Base-by-base conservation (phyloP, 2,888 invertebrate genomes). In the Tortrix viridana region DNA sequence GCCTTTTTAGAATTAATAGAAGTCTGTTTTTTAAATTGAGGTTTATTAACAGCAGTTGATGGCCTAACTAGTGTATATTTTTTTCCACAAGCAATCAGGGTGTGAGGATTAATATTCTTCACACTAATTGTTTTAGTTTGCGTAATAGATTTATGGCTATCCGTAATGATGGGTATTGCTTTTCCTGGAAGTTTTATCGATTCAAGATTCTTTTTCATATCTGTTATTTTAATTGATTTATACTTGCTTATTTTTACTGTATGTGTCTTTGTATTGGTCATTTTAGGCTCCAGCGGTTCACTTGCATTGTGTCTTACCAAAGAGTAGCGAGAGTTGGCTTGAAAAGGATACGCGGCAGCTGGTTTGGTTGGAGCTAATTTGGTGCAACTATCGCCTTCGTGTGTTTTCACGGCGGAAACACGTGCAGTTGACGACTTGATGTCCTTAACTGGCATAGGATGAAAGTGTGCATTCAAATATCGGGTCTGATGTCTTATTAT, bases 161-260 rank as follows among this genome's bases (percentile, higher is more conserved):
- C 50, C 14, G 55, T 44, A 26, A 41, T 56, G 18, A 44, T 20
- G 23, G 49, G 37, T 37, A n/a, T 37, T 19, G 50, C 5, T 60
- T 57, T 66, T 60, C 37, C 46, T 23, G 26, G 20, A 37, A 52
- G 32, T 65, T 73, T 75, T 50, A 65, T 60, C 63, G 53, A 65
- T 52, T 74, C 71, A 58, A 82, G 66, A 57, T 69, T 80, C 18
- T 72, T 79, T 69, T 81, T 85, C 1, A 85, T 70, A 67, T 81
- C 77, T 64, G 74, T 81, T n/a, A 86, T 61, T 56, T 80, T 77
- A 43, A 89, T 76, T 14, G 80, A 81, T 79, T 91, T 91, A 67
- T 90, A 91, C 70, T 87, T 92, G 66, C 75, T 86, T 46, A 92
- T 70, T 77, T 82, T 84, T 41, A 87, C 73, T 53, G 86, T 88